phyloP scores from a whole-genome alignment of 2,888 invertebrate genomes.

The Rotaria socialis region DNA sequence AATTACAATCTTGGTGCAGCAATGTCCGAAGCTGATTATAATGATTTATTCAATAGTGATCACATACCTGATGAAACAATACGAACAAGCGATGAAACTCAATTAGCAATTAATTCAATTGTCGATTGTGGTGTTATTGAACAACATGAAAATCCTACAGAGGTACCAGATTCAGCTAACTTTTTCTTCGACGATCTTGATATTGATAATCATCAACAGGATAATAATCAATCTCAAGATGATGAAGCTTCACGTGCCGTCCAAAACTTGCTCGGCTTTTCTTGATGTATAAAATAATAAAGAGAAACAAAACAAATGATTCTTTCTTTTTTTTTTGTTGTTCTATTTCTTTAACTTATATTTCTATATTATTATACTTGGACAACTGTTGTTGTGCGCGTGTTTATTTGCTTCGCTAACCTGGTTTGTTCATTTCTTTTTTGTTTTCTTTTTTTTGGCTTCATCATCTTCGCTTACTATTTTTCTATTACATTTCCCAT shows the following conservation, averaged over 20 bases:
- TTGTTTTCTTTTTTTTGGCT: not conserved
- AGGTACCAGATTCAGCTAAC: not conserved
- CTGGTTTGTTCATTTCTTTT: constrained; percentile 9
- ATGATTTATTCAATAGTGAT: constrained; percentile 23
- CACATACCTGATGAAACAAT: not conserved
- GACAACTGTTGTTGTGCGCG: not conserved
- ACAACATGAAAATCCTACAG: not conserved
- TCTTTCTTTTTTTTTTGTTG: not conserved
- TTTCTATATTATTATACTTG: constrained; percentile 19
- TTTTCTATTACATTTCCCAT: constrained; percentile 29
- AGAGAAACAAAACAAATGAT: not conserved
- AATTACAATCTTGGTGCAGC: not conserved
- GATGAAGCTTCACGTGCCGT: constrained; percentile 23
- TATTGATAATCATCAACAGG: constrained; percentile 13
- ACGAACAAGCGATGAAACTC: constrained; percentile 13
- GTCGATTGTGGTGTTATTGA: constrained; percentile 13
- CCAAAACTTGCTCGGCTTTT: constrained; percentile 29
- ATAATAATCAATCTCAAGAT: constrained; percentile 8
- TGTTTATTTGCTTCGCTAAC: constrained; percentile 1
- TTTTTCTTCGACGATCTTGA: not conserved
- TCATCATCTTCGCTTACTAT: constrained; percentile 22
- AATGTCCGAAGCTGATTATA: constrained; percentile 1
- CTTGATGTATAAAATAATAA: not conserved
- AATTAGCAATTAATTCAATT: constrained; percentile 34
- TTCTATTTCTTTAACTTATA: constrained; percentile 13